A percentile compares a stretch with the other conserved stretches of the same genome.
Conservation (phyloP, 2,797 vertebrate species). For the Strix occidentalis region DNA sequence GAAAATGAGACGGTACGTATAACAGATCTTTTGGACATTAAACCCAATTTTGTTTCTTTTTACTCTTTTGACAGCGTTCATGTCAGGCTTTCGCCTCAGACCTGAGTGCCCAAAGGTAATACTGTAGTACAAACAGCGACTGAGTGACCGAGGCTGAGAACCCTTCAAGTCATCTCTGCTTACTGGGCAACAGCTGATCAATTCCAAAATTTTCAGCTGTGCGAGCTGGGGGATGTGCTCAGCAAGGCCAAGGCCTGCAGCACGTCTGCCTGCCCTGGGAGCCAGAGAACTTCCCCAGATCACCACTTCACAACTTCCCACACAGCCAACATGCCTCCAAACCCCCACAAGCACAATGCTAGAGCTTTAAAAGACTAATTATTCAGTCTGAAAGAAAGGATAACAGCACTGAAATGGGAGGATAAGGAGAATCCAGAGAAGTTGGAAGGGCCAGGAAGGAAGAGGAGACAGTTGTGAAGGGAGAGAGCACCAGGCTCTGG, state of each 20-base stretch:
- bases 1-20: neutral
- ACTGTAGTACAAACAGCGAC: neutral
- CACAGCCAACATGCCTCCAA: neutral
- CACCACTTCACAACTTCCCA: neutral
- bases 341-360: neutral
- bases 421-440: neutral
- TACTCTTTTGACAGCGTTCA: neutral
- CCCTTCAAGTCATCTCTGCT: neutral
- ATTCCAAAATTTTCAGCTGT: neutral
- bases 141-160: neutral
- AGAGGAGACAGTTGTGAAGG: neutral
- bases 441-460: neutral
- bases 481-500: neutral
- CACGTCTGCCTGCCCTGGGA: neutral
- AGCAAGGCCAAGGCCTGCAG: neutral
- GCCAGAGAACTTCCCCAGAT: neutral
- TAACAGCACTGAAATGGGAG: neutral
- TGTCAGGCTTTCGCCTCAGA: neutral
- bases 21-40: neutral
- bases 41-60: neutral
- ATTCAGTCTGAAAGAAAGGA: neutral
- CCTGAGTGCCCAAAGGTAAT: neutral
- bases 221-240: neutral
- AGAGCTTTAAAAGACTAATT: neutral
- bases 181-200: neutral